phyloP scores from a whole-genome alignment of 2,888 invertebrate species.

The Drosophila nr. medialis region DNA sequence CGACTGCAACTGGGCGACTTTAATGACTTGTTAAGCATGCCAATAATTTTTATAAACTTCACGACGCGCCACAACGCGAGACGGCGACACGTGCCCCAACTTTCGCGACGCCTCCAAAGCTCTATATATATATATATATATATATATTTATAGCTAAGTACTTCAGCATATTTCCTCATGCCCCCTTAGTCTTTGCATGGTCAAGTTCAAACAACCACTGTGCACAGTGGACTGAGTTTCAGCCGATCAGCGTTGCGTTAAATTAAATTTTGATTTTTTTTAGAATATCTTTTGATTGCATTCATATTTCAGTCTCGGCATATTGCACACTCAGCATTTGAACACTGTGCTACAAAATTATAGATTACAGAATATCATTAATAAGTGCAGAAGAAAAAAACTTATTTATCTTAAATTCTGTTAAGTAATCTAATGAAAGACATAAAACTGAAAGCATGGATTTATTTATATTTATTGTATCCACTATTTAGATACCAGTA shows the following conservation, averaged over 20 bases:
- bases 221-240: slow-evolving; percentile 27
- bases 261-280: slow-evolving; percentile 80
- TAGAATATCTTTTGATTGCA: slow-evolving; percentile 27
- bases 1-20: slow-evolving; percentile 35
- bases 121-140: background rate
- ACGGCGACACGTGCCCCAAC: slow-evolving; percentile 66
- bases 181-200: slow-evolving; percentile 38
- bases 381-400: background rate
- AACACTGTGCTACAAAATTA: slow-evolving; percentile 34
- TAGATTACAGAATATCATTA: background rate
- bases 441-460: accelerated
- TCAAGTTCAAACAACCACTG: slow-evolving; percentile 67
- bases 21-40: slow-evolving; percentile 78
- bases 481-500: background rate
- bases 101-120: slow-evolving; percentile 62
- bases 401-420: background rate
- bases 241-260: slow-evolving; percentile 83
- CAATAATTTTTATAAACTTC: slow-evolving; percentile 77
- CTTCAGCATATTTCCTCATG: background rate
- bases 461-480: background rate
- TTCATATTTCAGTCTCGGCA: slow-evolving; percentile 64
- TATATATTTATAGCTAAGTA: slow-evolving; percentile 7
- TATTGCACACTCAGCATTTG: slow-evolving; percentile 36
- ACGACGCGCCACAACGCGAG: slow-evolving; percentile 29
- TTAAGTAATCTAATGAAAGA: background rate